These are phyloP conservation scores for Mustela nigripes DNA, from an alignment of 2,113 vertebrate species.

Conservation along the genomic window DNA sequence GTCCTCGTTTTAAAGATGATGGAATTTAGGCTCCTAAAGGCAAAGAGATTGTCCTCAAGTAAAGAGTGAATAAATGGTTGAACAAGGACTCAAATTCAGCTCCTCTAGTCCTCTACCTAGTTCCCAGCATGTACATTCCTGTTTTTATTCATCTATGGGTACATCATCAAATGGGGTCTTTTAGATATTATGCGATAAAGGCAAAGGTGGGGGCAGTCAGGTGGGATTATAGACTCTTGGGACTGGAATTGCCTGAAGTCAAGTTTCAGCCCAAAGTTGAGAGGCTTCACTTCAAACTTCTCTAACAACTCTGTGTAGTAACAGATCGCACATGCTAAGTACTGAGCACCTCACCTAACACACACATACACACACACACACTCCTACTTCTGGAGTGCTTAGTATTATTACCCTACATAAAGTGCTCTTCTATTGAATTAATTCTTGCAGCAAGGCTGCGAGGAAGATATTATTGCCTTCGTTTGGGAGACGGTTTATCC, in stretches of 20 bases:
- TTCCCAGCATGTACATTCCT: not conserved
- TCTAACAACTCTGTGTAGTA: not conserved
- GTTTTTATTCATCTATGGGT: not conserved
- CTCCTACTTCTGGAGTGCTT: not conserved
- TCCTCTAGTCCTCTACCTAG: not conserved
- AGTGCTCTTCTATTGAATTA: not conserved
- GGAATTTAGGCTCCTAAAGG: not conserved
- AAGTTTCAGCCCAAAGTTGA: not conserved
- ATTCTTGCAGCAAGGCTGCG: not conserved
- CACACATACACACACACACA: not conserved
- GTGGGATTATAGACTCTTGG: not conserved
- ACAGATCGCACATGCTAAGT: not conserved
- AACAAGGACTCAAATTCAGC: not conserved
- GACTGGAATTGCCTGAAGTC: not conserved
- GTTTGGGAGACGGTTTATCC: not conserved
- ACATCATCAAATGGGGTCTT: not conserved
- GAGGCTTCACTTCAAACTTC: constrained; percentile 9
- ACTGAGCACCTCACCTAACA: not conserved
- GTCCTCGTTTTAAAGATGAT: not conserved
- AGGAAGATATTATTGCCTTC: not conserved
- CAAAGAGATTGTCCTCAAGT: not conserved
- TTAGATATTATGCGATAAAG: not conserved
- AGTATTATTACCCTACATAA: not conserved
- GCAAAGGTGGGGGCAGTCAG: not conserved
- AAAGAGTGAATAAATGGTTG: not conserved